Conservation (phyloP, 2,113 vertebrate genomes). For the Colinus virginianus region DNA sequence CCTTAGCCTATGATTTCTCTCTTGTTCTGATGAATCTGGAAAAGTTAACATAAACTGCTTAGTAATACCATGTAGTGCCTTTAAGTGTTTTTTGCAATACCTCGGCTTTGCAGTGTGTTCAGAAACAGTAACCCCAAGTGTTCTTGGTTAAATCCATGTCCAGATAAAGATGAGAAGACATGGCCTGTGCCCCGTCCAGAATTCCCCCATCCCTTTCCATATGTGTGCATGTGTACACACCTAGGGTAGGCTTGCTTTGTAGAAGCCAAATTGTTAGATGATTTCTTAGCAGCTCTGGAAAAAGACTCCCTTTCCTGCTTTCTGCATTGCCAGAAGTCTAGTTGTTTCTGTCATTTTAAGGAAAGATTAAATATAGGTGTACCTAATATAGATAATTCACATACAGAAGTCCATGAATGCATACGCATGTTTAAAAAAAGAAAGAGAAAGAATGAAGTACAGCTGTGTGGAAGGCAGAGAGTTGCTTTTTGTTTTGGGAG, state of each 20-base stretch:
- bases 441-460: neutral
- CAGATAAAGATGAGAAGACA: neutral
- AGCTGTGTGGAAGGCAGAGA: neutral
- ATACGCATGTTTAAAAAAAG: neutral
- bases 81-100: neutral
- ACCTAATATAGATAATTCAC: neutral
- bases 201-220: neutral
- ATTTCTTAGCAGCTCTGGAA: neutral
- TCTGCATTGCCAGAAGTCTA: neutral
- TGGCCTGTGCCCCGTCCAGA: neutral
- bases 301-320: neutral
- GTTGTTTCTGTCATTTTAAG: neutral
- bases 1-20: neutral
- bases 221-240: rapidly evolving
- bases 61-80: neutral
- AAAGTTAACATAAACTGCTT: rapidly evolving
- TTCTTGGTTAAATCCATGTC: neutral
- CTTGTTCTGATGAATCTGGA: neutral
- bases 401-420: neutral
- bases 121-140: neutral
- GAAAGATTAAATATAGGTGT: neutral
- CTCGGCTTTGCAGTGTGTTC: neutral
- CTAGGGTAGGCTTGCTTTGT: neutral
- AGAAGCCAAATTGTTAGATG: neutral
- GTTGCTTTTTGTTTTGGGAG: neutral